A percentile compares a stretch with the other conserved stretches of the same genome.
These are phyloP conservation scores for Callithrix jacchus DNA, from an alignment of 2,113 vertebrate species.

Conservation along the genomic window DNA sequence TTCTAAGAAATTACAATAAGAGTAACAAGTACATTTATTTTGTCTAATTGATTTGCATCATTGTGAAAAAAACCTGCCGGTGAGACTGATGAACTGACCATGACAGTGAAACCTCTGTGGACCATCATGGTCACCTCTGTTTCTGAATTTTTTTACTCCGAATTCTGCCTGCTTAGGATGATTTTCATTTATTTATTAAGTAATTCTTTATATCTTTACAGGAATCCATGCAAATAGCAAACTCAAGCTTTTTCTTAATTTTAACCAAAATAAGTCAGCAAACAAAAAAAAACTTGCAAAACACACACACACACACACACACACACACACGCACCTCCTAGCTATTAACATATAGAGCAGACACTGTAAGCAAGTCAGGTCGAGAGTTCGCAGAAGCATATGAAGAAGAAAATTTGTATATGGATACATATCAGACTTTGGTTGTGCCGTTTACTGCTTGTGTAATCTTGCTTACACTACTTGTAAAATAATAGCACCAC, in stretches of 20 bases:
- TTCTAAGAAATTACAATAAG: neutral
- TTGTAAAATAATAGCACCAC: neutral
- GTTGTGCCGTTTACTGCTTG: neutral
- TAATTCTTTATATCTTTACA: neutral
- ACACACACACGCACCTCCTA: neutral
- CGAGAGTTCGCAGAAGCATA: neutral
- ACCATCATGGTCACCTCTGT: neutral
- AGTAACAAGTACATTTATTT: conserved; percentile 3
- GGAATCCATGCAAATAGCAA: neutral
- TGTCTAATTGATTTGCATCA: neutral
- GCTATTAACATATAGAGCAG: neutral
- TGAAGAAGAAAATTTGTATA: neutral
- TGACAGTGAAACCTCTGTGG: too few species aligned
- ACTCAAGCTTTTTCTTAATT: neutral
- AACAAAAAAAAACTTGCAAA: neutral
- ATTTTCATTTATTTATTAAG: neutral
- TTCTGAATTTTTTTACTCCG: neutral
- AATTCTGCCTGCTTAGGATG: neutral
- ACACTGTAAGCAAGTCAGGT: neutral
- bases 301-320: neutral
- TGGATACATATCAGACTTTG: neutral
- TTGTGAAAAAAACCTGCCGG: neutral
- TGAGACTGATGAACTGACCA: neutral
- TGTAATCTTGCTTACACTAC: neutral
- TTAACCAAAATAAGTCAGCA: neutral